Percentiles rank a stretch among this genome's conserved stretches.
Evolutionary conservation across 2,888 invertebrate species (phyloP).

Genomic region (Heteromyza rotundicornis): DNA sequence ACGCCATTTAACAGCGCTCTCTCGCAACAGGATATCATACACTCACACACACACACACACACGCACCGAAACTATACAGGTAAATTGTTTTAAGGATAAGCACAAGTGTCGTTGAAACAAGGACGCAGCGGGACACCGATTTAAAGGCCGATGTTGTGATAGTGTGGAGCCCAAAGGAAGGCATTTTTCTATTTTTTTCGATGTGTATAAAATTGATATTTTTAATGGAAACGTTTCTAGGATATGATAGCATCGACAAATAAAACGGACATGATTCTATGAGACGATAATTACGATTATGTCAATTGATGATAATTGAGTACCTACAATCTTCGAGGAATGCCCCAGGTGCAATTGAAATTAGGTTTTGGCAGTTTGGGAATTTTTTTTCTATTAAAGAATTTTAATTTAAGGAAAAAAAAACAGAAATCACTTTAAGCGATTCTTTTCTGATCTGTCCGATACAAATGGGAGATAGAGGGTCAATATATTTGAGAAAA

Average conservation of each 20-base stretch:
- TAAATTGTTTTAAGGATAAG: conserved; percentile 1
- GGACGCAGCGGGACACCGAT: conserved; percentile 36
- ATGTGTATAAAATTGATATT: not conserved
- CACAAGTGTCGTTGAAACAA: conserved; percentile 13
- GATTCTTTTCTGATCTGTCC: too few relatives aligned
- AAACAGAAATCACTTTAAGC: too few relatives aligned
- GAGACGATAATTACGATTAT: not conserved
- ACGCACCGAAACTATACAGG: conserved; percentile 9
- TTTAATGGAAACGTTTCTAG: not conserved
- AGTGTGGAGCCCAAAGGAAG: not conserved
- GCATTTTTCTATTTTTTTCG: not conserved
- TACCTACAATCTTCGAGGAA: too few relatives aligned
- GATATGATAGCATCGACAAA: not conserved
- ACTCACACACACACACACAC: conserved; percentile 19
- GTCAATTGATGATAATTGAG: too few relatives aligned
- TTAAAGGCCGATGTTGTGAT: not conserved
- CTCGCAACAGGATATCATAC: too few relatives aligned
- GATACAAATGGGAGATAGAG: too few relatives aligned
- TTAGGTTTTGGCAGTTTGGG: not conserved
- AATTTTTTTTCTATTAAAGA: too few relatives aligned
- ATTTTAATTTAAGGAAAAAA: too few relatives aligned
- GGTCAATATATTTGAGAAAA: too few relatives aligned
- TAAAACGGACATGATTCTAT: not conserved
- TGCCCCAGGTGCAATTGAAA: too few relatives aligned
- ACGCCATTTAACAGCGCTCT: conserved; percentile 26